Percentiles rank a stretch among this genome's conserved stretches.
phyloP scores from a whole-genome alignment of 1,140 invertebrate genomes.

The Dendroctonus valens region DNA sequence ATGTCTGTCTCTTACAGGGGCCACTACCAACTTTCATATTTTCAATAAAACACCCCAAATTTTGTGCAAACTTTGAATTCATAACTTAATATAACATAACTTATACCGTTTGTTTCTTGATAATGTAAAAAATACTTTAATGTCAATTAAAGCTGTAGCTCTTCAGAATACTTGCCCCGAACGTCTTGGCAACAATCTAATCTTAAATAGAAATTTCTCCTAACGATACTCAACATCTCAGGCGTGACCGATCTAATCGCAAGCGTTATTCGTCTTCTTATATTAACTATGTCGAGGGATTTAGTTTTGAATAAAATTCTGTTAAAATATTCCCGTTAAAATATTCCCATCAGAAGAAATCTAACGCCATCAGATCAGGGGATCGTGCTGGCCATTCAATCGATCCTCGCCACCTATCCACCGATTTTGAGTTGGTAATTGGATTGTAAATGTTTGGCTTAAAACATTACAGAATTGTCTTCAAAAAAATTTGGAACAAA shows the following conservation, averaged over 20 bases:
- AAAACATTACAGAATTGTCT: slow-evolving; percentile 29
- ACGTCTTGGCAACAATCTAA: slow-evolving; percentile 28
- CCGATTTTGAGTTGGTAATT: slow-evolving; percentile 28
- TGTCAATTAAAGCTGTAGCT: too few relatives aligned
- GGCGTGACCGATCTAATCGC: slow-evolving; percentile 22
- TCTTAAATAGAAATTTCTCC: slow-evolving; percentile 24
- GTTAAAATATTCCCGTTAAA: slow-evolving; percentile 16
- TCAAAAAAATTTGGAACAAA: slow-evolving; percentile 27
- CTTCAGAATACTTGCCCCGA: slow-evolving; percentile 14
- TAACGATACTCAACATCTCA: slow-evolving; percentile 27
- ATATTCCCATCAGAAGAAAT: slow-evolving; percentile 25
- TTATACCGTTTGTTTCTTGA: too few relatives aligned
- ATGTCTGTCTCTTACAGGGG: too few relatives aligned
- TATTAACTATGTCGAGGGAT: slow-evolving; percentile 14
- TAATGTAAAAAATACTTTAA: too few relatives aligned
- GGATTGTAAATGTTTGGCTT: slow-evolving; percentile 26
- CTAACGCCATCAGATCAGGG: slow-evolving; percentile 26
- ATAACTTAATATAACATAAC: too few relatives aligned
- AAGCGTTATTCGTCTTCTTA: slow-evolving; percentile 22
- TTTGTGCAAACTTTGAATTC: too few relatives aligned
- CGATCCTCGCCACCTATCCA: slow-evolving; percentile 27
- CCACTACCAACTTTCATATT: too few relatives aligned
- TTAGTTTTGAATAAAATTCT: slow-evolving; percentile 22
- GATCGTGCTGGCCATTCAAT: slow-evolving; percentile 25
- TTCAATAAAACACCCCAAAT: too few relatives aligned